Percentiles rank a stretch among this genome's conserved stretches.
phyloP scores from a whole-genome alignment of 2,797 vertebrate species.

The Acrocephalus scirpaceus region DNA sequence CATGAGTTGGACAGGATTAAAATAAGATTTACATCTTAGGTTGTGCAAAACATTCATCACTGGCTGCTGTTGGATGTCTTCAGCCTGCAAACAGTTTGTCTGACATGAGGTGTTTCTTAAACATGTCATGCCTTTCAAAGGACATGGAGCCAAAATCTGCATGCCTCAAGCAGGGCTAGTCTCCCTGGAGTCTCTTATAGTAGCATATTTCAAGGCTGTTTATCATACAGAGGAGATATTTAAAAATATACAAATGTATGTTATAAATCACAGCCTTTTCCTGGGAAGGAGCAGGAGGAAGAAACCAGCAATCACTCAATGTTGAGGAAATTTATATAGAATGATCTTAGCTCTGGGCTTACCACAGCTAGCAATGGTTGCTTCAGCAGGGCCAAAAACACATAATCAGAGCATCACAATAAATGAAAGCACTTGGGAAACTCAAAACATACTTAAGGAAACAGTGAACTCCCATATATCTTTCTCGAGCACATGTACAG shows the following conservation, averaged over 20 bases:
- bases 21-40: slow-evolving; percentile 32
- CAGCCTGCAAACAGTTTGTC: neutral
- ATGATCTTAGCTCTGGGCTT: neutral
- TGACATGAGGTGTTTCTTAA: slow-evolving; percentile 8
- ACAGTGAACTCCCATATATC: neutral
- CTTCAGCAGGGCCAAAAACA: neutral
- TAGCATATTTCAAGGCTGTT: slow-evolving; percentile 19
- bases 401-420: neutral
- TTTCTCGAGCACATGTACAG: neutral
- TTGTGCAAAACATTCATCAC: neutral
- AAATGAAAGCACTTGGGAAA: neutral
- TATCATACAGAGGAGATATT: slow-evolving; percentile 7
- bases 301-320: neutral
- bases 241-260: slow-evolving; percentile 1
- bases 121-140: slow-evolving; percentile 11
- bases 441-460: neutral
- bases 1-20: neutral
- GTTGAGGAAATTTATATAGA: neutral
- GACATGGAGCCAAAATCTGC: neutral
- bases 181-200: neutral
- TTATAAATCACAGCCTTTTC: neutral
- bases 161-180: neutral
- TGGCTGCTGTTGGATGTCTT: slow-evolving; percentile 1
- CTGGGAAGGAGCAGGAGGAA: neutral
- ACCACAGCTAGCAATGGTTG: neutral